Base-by-base conservation (phyloP, 2,113 vertebrate genomes). In the Ceratotherium simum region DNA sequence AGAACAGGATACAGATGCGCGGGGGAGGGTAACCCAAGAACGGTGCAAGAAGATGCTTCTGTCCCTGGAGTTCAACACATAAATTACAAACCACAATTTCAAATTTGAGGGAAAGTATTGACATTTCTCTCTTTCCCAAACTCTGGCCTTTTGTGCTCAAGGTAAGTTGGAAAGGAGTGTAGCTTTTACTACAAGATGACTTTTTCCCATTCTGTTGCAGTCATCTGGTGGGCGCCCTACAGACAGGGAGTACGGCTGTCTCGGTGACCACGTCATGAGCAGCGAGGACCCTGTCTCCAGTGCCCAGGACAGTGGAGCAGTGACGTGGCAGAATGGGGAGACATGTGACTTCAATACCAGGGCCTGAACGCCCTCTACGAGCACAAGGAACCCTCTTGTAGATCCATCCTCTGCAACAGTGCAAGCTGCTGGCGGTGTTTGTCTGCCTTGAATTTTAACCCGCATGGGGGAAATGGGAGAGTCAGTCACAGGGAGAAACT, bases 1-100 rank as follows among this genome's bases (percentile, higher is more conserved):
- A 72, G 65, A 69, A 70, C 95, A 96, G 97, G 95, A 89, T 39
- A 21, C 92, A 89, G 97, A 78, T 78, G 60, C 4, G 0, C 0
- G 3, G 94, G 85, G 94, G 81, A 72, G 95, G 83, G 97, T 13
- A 58, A 91, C 39, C n/a, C 0, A 73, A 96, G 96, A 62, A 7
- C 39, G 1, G 5, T 1, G 20, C 69, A 3, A 9, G 67, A 36
- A 79, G 82, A 92, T 31, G 64, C 29, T 25, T 58, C 93, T 69
- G 67, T 76, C 62, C 96, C 0, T 2, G 0, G 78, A 65, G 85
- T 36, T 27, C 81, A 31, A 11, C 54, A 6, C 48, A 33, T 89
- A 79, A 88, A 96, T 97, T 36, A 54, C 58, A 48, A 89, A 48
- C 70, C 72, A 72, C 76, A 31, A 5, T 21, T 85, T 80, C 48